Evolutionary conservation across 2,888 invertebrate species (phyloP).

Genomic region (Microplitis deprimator): DNA sequence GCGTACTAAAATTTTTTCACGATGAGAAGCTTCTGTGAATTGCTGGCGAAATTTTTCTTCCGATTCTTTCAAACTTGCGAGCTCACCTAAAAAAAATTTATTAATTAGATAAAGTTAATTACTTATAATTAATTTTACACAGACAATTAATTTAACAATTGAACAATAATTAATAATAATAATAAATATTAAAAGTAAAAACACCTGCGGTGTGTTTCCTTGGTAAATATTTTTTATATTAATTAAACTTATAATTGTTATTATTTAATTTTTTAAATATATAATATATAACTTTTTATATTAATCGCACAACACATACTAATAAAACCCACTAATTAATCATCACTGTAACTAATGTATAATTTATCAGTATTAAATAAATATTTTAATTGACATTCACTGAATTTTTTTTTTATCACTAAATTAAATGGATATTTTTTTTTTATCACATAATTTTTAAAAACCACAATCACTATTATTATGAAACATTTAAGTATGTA

Average conservation of each 20-base stretch:
- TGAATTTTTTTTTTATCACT: too few relatives aligned
- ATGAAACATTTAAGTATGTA: too few relatives aligned
- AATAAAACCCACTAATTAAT: too few relatives aligned
- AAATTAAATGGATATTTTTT: too few relatives aligned
- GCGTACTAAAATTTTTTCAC: constrained; percentile 93
- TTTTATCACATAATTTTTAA: too few relatives aligned
- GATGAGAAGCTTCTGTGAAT: constrained; percentile 87
- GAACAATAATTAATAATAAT: background rate
- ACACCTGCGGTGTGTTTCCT: constrained; percentile 38
- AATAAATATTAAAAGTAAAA: constrained; percentile 7
- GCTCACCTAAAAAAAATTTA: constrained; percentile 75
- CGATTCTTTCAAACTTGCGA: constrained; percentile 81
- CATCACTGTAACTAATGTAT: too few relatives aligned
- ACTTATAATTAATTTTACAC: background rate
- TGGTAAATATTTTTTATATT: background rate
- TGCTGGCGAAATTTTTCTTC: constrained; percentile 87
- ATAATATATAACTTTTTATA: too few relatives aligned
- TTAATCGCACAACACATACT: too few relatives aligned
- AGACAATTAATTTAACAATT: background rate
- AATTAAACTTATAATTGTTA: background rate
- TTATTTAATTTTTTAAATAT: too few relatives aligned
- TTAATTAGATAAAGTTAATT: constrained; percentile 13
- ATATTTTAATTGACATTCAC: too few relatives aligned
- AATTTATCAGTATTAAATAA: too few relatives aligned
- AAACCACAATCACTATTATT: too few relatives aligned